These are phyloP conservation scores for Cydia pomonella DNA, from an alignment of 1,140 invertebrate genomes.

Conservation along the genomic window DNA sequence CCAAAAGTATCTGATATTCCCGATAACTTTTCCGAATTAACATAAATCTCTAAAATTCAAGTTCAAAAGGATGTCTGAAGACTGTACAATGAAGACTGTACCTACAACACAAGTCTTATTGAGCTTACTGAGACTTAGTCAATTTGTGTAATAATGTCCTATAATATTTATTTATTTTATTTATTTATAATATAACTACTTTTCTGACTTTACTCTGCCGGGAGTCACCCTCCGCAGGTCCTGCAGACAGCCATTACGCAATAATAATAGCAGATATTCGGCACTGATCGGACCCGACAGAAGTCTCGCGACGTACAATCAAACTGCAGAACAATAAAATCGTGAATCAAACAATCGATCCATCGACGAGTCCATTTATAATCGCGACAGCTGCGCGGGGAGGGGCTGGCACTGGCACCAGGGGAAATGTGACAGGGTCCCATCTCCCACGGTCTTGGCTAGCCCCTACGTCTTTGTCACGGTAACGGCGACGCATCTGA, in stretches of 20 bases:
- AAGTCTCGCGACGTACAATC: conserved; percentile 53
- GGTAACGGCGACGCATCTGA: conserved; percentile 33
- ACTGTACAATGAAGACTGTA: too few species aligned
- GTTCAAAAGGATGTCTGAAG: too few species aligned
- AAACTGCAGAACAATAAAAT: conserved; percentile 60
- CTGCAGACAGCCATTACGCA: conserved; percentile 31
- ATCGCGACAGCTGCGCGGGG: conserved; percentile 69
- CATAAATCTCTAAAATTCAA: too few species aligned
- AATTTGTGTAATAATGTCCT: too few species aligned
- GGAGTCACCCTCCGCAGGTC: conserved; percentile 21
- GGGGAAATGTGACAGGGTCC: conserved; percentile 50
- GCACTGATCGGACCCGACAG: conserved; percentile 47
- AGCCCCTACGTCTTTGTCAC: conserved; percentile 44
- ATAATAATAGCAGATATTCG: conserved; percentile 51
- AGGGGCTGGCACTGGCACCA: conserved; percentile 35
- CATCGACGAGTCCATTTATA: conserved; percentile 57
- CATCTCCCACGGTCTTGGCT: conserved; percentile 60
- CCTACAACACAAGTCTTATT: too few species aligned
- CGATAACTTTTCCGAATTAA: too few species aligned
- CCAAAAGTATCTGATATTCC: too few species aligned
- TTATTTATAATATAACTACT: too few species aligned
- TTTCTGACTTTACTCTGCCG: not conserved
- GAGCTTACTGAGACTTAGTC: too few species aligned
- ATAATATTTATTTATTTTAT: too few species aligned
- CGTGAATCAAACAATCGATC: conserved; percentile 71